Evolutionary conservation across 2,113 vertebrate genomes (phyloP).

Genomic region (Ctenodactylus gundi): DNA sequence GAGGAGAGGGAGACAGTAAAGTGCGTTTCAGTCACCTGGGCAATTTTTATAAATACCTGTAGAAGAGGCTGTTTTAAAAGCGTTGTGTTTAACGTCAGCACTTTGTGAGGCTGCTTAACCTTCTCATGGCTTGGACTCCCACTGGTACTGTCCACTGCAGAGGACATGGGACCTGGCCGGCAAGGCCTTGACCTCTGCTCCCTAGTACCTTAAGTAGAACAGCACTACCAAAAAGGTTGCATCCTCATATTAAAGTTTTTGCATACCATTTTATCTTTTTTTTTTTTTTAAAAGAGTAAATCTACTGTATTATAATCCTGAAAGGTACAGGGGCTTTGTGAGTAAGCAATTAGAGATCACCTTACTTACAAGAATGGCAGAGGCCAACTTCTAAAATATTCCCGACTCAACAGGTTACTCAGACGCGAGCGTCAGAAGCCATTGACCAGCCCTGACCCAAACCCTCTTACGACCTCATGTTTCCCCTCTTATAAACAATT

Average conservation of each 20-base stretch:
- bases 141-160: too few relatives aligned
- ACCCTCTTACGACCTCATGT: background rate
- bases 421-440: background rate
- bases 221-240: background rate
- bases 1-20: conserved; percentile 2
- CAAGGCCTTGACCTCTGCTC: background rate
- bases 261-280: background rate
- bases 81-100: background rate
- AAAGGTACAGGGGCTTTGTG: background rate
- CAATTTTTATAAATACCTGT: conserved; percentile 31
- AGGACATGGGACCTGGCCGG: background rate
- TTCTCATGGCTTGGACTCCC: background rate
- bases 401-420: background rate
- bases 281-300: too few relatives aligned
- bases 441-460: background rate
- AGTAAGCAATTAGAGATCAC: background rate
- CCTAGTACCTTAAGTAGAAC: background rate
- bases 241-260: background rate
- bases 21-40: background rate
- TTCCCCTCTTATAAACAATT: background rate
- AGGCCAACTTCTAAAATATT: background rate
- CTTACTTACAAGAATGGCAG: background rate
- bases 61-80: conserved; percentile 37
- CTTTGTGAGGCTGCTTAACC: background rate
- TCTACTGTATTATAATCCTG: background rate